Evolutionary conservation across 2,888 invertebrate species (phyloP), one percentile per base, ranked within the genome.

Genomic region (Nephrotoma guestfalica): DNA sequence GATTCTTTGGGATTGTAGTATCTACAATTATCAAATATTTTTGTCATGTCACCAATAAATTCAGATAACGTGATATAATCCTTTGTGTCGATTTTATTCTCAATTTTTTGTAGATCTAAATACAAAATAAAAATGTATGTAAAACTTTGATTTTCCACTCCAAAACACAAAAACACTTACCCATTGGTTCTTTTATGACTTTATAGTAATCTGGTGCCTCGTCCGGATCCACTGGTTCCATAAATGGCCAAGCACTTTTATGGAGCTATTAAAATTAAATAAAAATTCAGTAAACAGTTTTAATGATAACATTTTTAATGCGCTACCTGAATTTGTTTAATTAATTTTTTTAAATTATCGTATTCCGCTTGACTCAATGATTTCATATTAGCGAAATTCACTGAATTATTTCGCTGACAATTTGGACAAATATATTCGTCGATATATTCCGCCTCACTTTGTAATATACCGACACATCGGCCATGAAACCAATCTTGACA

Each of bases 401-500:
- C 96, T 15, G 96, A 95, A 88, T 96, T 96, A 91, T 97, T 96
- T 89, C 96, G 94, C 91, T 97, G 97, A 92, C 99, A 99, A 90
- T 96, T 96, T 0, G 99, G 99, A 93, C 99, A 99, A 88, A 97
- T 95, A 90, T 99, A 99, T 89, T 98, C 97, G 89, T 98, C 98
- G 89, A 99, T 97, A 89, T 96, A 96, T 90, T 98, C 97, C 40
- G 98, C 98, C 91, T 98, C 98, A 3, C 97, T 96, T 90, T 97
- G 97, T 86, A 97, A 92, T 89, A 98, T 97, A 57, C 99, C 99
- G 84, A 99, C 99, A 92, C 99, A 99, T 87, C 97, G 94, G 6
- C 99, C 99, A 91, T 99, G 99, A 93, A 98, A 99, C 99, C 99
- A 99, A 92, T 98, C 99, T 91, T 99, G 98, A 92, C 99, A 99